Conservation (phyloP, 1,140 invertebrate species). For the Drosophila hydei region DNA sequence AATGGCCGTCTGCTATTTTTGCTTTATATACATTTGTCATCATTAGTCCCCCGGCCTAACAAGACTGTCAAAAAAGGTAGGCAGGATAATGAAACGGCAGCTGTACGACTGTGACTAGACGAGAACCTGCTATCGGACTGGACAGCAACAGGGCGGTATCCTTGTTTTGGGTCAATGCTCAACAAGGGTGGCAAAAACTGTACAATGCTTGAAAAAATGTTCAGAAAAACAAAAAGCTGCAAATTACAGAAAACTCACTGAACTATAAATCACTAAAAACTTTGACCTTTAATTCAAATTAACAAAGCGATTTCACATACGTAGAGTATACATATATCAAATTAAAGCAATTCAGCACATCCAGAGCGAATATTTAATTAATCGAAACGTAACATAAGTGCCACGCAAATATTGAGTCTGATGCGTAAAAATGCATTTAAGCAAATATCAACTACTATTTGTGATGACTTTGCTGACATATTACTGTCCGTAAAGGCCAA, state of each 20-base stretch:
- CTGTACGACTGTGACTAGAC: conserved; percentile 24
- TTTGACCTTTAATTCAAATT: conserved; percentile 35
- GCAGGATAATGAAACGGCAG: conserved; percentile 25
- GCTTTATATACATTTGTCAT: conserved; percentile 73
- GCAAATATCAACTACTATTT: conserved; percentile 7
- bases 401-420: conserved; percentile 3
- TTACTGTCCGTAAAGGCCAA: conserved; percentile 26
- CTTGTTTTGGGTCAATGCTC: background rate
- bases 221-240: conserved; percentile 3
- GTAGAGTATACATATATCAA: background rate
- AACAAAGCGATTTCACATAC: background rate
- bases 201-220: conserved; percentile 28
- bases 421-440: conserved; percentile 12
- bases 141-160: background rate
- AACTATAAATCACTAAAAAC: conserved; percentile 31
- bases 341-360: background rate
- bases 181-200: conserved; percentile 26
- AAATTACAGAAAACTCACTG: conserved; percentile 18
- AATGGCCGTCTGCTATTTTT: conserved; percentile 30
- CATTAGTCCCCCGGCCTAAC: conserved; percentile 64
- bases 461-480: conserved; percentile 38
- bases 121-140: conserved; percentile 5
- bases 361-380: background rate
- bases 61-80: conserved; percentile 25
- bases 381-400: conserved; percentile 4